A percentile compares a stretch with the other conserved stretches of the same genome.
phyloP scores from a whole-genome alignment of 1,140 invertebrate species.

The Brachionus koreanus region DNA sequence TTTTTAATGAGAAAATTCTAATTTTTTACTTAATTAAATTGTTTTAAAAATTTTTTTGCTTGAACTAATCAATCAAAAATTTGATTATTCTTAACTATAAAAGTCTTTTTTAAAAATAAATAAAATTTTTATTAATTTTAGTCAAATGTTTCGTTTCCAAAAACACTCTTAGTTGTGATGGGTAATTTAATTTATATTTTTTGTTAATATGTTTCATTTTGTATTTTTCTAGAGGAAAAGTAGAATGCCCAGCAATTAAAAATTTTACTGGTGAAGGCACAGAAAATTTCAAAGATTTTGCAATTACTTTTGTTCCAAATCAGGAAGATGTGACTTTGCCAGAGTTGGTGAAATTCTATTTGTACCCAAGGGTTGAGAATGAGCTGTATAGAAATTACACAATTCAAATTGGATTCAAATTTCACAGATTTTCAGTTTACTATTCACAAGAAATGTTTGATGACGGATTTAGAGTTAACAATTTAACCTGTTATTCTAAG shows the following conservation, averaged over 20 bases:
- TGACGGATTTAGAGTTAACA: conserved; percentile 25
- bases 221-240: neutral
- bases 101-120: no score
- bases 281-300: neutral
- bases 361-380: neutral
- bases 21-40: neutral
- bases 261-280: conserved; percentile 33
- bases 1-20: no score
- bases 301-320: conserved; percentile 28
- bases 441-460: conserved; percentile 19
- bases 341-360: conserved; percentile 34
- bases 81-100: no score
- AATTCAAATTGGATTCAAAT: conserved; percentile 23
- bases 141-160: neutral
- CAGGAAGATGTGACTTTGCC: conserved; percentile 9
- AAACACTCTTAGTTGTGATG: neutral
- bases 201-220: neutral
- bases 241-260: neutral
- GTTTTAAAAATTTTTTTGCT: no score
- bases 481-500: conserved; percentile 4
- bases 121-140: no score
- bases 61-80: neutral
- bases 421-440: conserved; percentile 36
- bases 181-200: neutral
- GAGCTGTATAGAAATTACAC: conserved; percentile 22